These are phyloP conservation scores for Bruchidius siliquastri DNA, from an alignment of 2,888 invertebrate species.

Conservation along the genomic window DNA sequence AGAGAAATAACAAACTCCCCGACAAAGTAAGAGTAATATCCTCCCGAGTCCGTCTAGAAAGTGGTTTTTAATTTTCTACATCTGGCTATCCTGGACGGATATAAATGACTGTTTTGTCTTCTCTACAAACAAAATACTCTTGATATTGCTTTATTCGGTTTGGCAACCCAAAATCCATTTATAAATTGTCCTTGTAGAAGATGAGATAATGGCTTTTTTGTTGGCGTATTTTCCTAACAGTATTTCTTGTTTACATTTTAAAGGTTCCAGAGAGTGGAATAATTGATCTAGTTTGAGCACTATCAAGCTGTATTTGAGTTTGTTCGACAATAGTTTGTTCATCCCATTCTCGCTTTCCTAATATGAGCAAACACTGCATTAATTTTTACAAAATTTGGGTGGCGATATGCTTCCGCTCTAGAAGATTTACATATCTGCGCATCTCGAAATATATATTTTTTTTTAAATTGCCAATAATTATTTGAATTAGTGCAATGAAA, in stretches of 20 bases:
- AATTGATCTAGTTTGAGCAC: neutral
- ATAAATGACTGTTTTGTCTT: neutral
- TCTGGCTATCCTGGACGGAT: neutral
- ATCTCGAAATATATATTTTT: too few species aligned
- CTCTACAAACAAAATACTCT: neutral
- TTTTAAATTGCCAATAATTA: too few species aligned
- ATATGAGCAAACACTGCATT: too few species aligned
- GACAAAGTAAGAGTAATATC: neutral
- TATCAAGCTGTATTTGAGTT: neutral
- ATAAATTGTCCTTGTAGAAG: neutral
- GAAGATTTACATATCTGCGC: too few species aligned
- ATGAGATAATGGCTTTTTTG: neutral
- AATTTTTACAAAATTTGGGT: too few species aligned
- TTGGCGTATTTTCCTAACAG: neutral
- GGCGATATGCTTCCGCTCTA: too few species aligned
- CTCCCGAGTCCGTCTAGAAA: neutral
- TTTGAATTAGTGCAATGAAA: too few species aligned
- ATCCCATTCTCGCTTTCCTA: too few species aligned
- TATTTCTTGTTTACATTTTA: neutral
- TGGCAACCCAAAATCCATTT: neutral
- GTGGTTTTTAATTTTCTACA: neutral
- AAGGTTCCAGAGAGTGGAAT: neutral
- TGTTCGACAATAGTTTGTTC: too few species aligned
- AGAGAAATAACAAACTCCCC: neutral
- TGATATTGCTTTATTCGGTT: neutral